Evolutionary conservation across 2,888 invertebrate species (phyloP), one percentile per base, ranked within the genome.

Genomic region (Ametastegia equiseti): DNA sequence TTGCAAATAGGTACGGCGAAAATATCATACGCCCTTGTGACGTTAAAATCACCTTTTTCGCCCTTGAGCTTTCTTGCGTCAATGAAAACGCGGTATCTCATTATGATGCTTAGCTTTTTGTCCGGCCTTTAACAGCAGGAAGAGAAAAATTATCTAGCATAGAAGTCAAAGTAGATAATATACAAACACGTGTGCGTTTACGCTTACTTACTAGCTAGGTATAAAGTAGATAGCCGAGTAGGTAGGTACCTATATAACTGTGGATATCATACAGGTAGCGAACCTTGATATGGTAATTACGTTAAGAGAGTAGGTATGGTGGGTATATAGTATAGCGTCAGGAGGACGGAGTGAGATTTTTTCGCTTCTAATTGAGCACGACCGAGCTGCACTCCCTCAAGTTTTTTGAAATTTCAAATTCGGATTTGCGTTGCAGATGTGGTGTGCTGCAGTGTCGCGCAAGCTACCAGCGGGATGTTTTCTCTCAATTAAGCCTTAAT

Each of bases 401-500:
- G 87, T 89, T 91, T 91, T 91, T 91, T 91, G 90, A 91, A 91
- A 91, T 91, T 91, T 91, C 89, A 91, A 91, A 92, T 91, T 88
- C 90, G 90, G 88, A 90, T 91, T 91, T 91, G 91, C 91, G 91
- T 91, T 91, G 91, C 91, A 91, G 91, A 91, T 91, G 91, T 87
- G 86, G 33, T 86, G 83, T 84, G 85, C 85, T 23, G 19, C 75
- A 65, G 73, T 77, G 75, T 63, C 65, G 65, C 63, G 67, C 65
- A 39, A 54, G 85, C 85, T 87, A 86, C 86, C 85, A 88, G 91
- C 89, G 91, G 90, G 91, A 91, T 91, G 91, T 92, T 92, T 91
- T 90, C 90, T 91, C 91, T 91, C 91, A 92, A 92, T 92, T 92
- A 92, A 92, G 91, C 91, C 91, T 92, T 92, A 92, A 92, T 92